A percentile compares a stretch with the other conserved stretches of the same genome.
These are phyloP conservation scores for Sisyra nigra DNA, from an alignment of 2,888 invertebrate species.

Conservation along the genomic window DNA sequence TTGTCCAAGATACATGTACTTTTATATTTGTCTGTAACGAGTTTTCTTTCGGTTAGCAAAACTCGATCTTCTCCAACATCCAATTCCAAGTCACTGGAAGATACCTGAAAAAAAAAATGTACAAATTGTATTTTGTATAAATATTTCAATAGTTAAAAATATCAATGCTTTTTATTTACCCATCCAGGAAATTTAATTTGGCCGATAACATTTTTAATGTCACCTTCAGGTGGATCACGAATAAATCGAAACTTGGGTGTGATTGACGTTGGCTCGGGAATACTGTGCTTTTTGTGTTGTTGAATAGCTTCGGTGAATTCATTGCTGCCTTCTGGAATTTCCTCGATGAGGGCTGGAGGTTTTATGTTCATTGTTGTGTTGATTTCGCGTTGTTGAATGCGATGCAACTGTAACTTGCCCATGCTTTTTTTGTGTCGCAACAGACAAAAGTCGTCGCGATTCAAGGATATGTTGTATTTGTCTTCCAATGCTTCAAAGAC, in stretches of 20 bases:
- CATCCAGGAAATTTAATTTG: slow-evolving; percentile 43
- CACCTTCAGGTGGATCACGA: slow-evolving; percentile 36
- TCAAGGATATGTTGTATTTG: slow-evolving; percentile 58
- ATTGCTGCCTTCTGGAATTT: slow-evolving; percentile 20
- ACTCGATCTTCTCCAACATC: slow-evolving; percentile 64
- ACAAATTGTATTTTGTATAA: slow-evolving; percentile 4
- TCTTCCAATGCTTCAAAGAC: slow-evolving; percentile 63
- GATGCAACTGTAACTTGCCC: slow-evolving; percentile 56
- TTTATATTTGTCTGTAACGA: slow-evolving; percentile 28
- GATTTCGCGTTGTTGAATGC: slow-evolving; percentile 53
- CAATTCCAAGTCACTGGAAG: slow-evolving; percentile 42
- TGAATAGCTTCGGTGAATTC: not conserved
- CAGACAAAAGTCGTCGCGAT: slow-evolving; percentile 45
- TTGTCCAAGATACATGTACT: slow-evolving; percentile 35
- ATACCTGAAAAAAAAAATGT: slow-evolving; percentile 13
- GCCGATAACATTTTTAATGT: slow-evolving; percentile 36
- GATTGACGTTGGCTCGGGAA: slow-evolving; percentile 21
- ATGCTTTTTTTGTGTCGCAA: slow-evolving; percentile 58
- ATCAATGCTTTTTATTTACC: slow-evolving; percentile 25
- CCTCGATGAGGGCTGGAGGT: slow-evolving; percentile 38
- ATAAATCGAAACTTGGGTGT: slow-evolving; percentile 43
- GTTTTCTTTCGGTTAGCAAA: slow-evolving; percentile 42
- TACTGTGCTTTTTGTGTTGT: slow-evolving; percentile 19
- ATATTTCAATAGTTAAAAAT: not conserved
- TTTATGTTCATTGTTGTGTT: slow-evolving; percentile 24